Evolutionary conservation across 2,888 invertebrate genomes (phyloP).

Genomic region (Abscondita cerata): DNA sequence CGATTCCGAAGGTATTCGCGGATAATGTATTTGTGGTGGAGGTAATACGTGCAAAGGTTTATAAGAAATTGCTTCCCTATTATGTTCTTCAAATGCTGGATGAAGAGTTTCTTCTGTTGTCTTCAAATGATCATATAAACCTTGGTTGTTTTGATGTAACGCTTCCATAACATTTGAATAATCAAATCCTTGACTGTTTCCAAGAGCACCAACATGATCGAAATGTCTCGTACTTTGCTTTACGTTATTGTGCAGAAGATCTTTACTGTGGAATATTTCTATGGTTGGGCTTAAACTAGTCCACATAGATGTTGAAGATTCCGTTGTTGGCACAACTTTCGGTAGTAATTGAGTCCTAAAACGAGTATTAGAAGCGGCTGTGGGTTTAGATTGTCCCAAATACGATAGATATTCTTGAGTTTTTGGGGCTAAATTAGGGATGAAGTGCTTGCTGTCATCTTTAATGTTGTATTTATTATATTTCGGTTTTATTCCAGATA

Average conservation of each 20-base stretch:
- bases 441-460: slow-evolving; percentile 20
- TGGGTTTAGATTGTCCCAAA: slow-evolving; percentile 27
- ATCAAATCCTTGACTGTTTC: slow-evolving; percentile 60
- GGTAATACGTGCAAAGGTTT: not conserved
- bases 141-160: not conserved
- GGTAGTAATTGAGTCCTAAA: not conserved
- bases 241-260: slow-evolving; percentile 28
- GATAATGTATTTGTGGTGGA: not conserved
- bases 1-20: not conserved
- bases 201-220: slow-evolving; percentile 59
- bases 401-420: slow-evolving; percentile 35
- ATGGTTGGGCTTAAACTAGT: slow-evolving; percentile 48
- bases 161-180: slow-evolving; percentile 56
- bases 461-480: not conserved
- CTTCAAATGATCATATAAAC: not conserved
- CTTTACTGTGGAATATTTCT: slow-evolving; percentile 49
- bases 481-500: slow-evolving; percentile 31
- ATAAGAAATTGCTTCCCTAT: not conserved
- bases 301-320: slow-evolving; percentile 40
- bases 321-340: not conserved
- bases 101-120: not conserved
- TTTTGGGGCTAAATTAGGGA: slow-evolving; percentile 32
- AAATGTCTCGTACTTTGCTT: slow-evolving; percentile 44
- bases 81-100: not conserved
- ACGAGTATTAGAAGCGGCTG: slow-evolving; percentile 4